Percentiles rank a stretch among this genome's conserved stretches.
Evolutionary conservation across 1,140 invertebrate genomes (phyloP).

Genomic region (Paraescarpia echinospica): DNA sequence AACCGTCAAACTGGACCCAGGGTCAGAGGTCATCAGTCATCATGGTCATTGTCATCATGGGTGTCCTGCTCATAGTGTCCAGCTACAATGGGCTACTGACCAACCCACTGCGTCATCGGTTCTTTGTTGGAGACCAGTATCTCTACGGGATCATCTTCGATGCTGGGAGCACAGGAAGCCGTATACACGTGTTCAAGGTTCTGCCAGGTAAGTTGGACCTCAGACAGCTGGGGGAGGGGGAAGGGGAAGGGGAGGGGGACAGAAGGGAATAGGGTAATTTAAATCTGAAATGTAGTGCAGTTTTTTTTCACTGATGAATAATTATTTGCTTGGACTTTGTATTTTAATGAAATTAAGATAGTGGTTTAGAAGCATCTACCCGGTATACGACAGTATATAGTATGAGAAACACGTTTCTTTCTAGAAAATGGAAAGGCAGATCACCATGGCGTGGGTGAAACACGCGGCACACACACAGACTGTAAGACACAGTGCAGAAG

Average conservation of each 20-base stretch:
- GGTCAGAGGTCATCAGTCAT: neutral
- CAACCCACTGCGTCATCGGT: neutral
- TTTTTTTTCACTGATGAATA: neutral
- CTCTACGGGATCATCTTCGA: slow-evolving; percentile 89
- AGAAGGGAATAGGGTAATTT: neutral
- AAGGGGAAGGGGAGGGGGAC: too few relatives aligned
- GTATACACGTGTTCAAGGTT: slow-evolving; percentile 88
- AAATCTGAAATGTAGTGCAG: neutral
- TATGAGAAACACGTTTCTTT: too few relatives aligned
- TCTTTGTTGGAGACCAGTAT: neutral
- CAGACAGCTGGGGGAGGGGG: too few relatives aligned
- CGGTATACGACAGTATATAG: too few relatives aligned
- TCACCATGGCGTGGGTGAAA: too few relatives aligned
- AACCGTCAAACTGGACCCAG: neutral
- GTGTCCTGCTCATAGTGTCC: slow-evolving; percentile 11
- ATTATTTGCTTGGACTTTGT: neutral
- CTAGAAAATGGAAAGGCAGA: too few relatives aligned
- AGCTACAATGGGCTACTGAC: slow-evolving; percentile 9
- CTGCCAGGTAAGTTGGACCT: slow-evolving; percentile 47
- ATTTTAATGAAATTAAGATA: neutral
- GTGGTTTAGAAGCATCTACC: neutral
- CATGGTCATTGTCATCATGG: slow-evolving; percentile 12
- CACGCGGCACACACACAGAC: too few relatives aligned
- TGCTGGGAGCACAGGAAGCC: slow-evolving; percentile 91
- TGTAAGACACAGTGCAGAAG: too few relatives aligned